Evolutionary conservation across 2,797 vertebrate species (phyloP).

Genomic region (Macrochelys suwanniensis): DNA sequence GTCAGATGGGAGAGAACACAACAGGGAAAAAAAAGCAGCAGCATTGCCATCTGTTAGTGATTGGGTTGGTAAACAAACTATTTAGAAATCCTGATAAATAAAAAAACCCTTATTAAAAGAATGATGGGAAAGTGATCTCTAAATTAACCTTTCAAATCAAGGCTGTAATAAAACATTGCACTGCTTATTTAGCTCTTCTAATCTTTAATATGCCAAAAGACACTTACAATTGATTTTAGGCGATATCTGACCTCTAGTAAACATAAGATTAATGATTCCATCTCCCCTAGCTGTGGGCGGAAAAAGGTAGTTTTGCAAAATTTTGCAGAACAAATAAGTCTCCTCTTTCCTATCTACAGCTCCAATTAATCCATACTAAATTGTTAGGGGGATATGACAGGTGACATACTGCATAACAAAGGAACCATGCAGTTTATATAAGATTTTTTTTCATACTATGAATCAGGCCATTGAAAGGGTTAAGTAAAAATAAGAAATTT

Average conservation of each 20-base stretch:
- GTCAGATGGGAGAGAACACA: conserved; percentile 38
- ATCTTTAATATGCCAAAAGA: not conserved
- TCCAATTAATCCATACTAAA: not conserved
- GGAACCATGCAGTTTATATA: not conserved
- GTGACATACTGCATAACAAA: not conserved
- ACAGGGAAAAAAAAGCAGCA: not conserved
- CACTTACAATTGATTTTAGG: not conserved
- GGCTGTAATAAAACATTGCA: conserved; percentile 10
- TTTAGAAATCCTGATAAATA: conserved; percentile 16
- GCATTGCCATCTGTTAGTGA: conserved; percentile 26
- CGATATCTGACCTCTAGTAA: not conserved
- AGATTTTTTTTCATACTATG: not conserved
- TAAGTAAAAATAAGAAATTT: conserved; percentile 31
- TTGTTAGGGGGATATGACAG: not conserved
- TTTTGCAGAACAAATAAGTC: not conserved
- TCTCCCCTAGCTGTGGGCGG: not conserved
- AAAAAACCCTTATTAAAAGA: not conserved
- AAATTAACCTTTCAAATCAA: conserved; percentile 58
- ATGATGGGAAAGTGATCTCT: conserved; percentile 18
- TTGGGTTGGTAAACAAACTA: conserved; percentile 36
- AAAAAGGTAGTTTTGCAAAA: not conserved
- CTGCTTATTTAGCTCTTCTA: not conserved
- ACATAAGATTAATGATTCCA: not conserved
- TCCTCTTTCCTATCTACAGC: not conserved
- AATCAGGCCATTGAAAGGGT: not conserved